Evolutionary conservation across 2,797 vertebrate genomes (phyloP), one percentile per base, ranked within the genome.

Genomic region (Myotis findleyi): DNA sequence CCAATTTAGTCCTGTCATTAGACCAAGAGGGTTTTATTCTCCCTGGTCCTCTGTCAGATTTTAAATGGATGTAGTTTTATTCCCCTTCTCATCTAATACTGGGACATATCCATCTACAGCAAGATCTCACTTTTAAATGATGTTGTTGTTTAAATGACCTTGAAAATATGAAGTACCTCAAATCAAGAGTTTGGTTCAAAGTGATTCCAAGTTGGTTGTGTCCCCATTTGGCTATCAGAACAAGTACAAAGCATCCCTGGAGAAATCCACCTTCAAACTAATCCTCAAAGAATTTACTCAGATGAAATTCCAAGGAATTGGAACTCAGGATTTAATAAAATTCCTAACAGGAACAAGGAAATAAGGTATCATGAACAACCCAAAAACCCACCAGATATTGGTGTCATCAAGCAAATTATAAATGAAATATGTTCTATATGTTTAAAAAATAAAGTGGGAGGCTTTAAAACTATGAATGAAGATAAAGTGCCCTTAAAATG

Each of bases 281-380:
- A 16, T 53, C 49, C 30, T 91, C 51, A 77, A 86, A 91, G 33
- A 62, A 72, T 84, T 84, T 81, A 51, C 64, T 82, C 62, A 95
- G 36, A 80, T 44, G 47, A 85, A 79, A 69, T 62, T 81, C 18
- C 47, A 91, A 91, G 18, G 53, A 96, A 59, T 2, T 72, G 10
- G 20, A 66, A 77, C 66, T 77, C 10, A 27, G 36, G 30, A 90
- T 72, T 94, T 81, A 83, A 44, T 23, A 91, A 87, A 82, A 66
- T 81, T 83, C 23, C 49, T 33, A 73, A 82, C 1, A 89, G 13
- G 73, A 30, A 64, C 79, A 91, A 89, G 53, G 13, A 89, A 89
- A 71, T 71, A 85, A 80, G 66, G 11, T 33, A 59, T 27, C 7
- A 57, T 64, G n/a, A 88, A 91, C 62, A 92, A 25, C 5, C 27